Base-by-base conservation (phyloP, 92 coral and sea anemone genomes). In the Metridium senile region DNA sequence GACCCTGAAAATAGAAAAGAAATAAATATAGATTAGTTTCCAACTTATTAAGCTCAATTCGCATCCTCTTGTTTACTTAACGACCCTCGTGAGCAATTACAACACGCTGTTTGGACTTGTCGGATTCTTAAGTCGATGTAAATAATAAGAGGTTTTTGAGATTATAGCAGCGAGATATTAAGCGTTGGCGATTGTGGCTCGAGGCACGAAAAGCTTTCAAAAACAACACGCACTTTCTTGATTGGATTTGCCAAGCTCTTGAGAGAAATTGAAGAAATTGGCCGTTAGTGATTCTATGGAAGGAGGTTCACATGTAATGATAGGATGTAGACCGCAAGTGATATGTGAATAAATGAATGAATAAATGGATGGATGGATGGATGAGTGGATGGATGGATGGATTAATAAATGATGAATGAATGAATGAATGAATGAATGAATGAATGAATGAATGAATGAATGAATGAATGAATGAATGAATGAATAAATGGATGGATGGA, bases 351-450 rank as follows among this genome's bases (percentile, higher is more conserved):
- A n/a, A n/a, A 54, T 3, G 8, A 54, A 54, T 22, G 61, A 54
- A 54, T 22, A 19, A 54, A n/a, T 22, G 61, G 26, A 9, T 19
- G 26, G 17, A 54, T 54, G 61, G 26, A 54, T n/a, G 23, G 17
- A 54, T 54, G 11, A 17, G 17, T n/a, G 61, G 28, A n/a, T 29
- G 68, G 31, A 62, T 62, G 30, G 31, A 62, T 62, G 68, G 9
- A 62, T 6, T 11, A 62, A 62, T 29, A 29, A 62, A 2, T 22
- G 68, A 27, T 19, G 68, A 25, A 62, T 22, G 68, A 62, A 62
- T 19, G 68, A 62, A 62, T 22, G 68, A 29, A 62, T 62, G 68
- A 62, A 62, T 29, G 68, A 62, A 62, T 62, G 68, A 29, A 62
- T 62, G 35, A 62, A 25, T 62, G 68, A 62, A 62, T 62, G 18